phyloP scores from a whole-genome alignment of 2,888 invertebrate species.

The Panorpa germanica region DNA sequence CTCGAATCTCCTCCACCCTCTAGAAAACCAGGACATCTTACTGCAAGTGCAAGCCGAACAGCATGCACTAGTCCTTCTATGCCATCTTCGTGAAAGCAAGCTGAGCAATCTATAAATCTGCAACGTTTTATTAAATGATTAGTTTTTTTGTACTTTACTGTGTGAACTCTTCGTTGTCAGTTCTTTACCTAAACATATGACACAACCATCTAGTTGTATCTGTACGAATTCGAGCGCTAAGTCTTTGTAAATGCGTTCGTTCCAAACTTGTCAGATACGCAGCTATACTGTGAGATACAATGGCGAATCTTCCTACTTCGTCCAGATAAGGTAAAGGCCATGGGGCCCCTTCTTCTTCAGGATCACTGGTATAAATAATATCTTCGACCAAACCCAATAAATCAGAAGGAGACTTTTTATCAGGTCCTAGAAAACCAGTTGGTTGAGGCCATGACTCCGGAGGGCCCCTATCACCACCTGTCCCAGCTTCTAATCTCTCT shows the following conservation, averaged over 20 bases:
- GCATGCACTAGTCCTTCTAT: conserved; percentile 66
- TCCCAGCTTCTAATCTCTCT: conserved; percentile 46
- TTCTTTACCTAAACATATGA: conserved; percentile 58
- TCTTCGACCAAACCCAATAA: conserved; percentile 35
- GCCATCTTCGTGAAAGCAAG: conserved; percentile 77
- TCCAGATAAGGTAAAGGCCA: conserved; percentile 41
- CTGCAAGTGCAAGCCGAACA: conserved; percentile 21
- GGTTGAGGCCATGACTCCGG: conserved; percentile 23
- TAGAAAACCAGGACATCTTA: conserved; percentile 23
- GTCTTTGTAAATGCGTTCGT: conserved; percentile 53
- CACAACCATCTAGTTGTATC: conserved; percentile 80
- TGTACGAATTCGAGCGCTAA: conserved; percentile 63
- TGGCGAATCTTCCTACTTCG: conserved; percentile 38
- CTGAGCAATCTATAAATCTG: conserved; percentile 64
- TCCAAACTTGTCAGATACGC: conserved; percentile 76
- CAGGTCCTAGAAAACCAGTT: conserved; percentile 32
- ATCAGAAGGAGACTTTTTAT: conserved; percentile 29
- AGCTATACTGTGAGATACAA: conserved; percentile 73
- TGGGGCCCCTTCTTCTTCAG: conserved; percentile 37
- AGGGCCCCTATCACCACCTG: conserved; percentile 24
- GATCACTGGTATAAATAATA: conserved; percentile 41
- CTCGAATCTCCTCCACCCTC: conserved; percentile 50
- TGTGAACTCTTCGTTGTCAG: conserved; percentile 7
- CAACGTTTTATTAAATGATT: conserved; percentile 14
- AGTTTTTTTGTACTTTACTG: conserved; percentile 5